Conservation (phyloP, 2,113 vertebrate genomes). For the Catagonus wagneri region DNA sequence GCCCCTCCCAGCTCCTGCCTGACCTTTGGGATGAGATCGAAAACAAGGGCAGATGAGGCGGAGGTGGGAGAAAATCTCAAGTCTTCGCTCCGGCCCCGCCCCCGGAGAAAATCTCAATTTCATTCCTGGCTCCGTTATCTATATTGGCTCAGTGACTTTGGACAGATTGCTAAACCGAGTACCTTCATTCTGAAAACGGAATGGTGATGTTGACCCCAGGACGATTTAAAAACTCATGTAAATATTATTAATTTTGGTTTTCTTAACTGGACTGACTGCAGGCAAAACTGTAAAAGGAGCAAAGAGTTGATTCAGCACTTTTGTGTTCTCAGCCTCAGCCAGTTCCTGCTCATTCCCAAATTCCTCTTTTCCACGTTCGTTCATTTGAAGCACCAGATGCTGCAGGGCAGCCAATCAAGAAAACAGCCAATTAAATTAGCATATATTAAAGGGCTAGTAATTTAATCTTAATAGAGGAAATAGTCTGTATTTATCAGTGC, state of each 20-base stretch:
- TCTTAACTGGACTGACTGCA: not conserved
- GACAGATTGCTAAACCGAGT: not conserved
- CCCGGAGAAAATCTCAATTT: not conserved
- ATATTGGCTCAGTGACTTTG: not conserved
- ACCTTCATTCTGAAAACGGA: not conserved
- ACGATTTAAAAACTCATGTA: not conserved
- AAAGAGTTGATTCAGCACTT: not conserved
- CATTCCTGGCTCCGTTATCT: not conserved
- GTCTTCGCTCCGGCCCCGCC: not conserved
- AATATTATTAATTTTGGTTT: not conserved
- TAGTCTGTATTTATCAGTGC: not conserved
- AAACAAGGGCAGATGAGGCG: not conserved
- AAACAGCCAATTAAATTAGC: not conserved
- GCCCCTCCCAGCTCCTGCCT: not conserved
- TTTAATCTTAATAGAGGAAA: constrained; percentile 10
- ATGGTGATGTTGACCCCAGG: not conserved
- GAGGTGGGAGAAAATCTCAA: not conserved
- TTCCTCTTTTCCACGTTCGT: not conserved
- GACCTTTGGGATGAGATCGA: not conserved
- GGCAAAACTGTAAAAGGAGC: not conserved
- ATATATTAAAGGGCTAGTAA: not conserved
- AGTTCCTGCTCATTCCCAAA: not conserved
- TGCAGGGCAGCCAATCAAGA: not conserved
- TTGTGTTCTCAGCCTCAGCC: not conserved
- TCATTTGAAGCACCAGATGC: not conserved